Percentiles rank a stretch among this genome's conserved stretches.
Evolutionary conservation across 2,113 vertebrate species (phyloP).

Genomic region (Myotis lucifugus): DNA sequence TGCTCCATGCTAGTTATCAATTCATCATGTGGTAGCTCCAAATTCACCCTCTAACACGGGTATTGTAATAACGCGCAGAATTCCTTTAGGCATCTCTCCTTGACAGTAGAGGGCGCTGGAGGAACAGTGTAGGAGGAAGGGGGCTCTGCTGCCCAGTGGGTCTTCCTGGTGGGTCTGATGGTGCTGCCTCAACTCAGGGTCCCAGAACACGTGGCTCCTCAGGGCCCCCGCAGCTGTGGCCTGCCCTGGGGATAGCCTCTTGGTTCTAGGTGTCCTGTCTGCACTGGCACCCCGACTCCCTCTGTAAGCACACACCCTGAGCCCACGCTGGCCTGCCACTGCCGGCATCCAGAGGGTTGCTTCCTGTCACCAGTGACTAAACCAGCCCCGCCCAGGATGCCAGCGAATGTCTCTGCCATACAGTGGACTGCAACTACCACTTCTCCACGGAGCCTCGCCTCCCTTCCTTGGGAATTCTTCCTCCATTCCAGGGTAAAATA

Average conservation of each 20-base stretch:
- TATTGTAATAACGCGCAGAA: not conserved
- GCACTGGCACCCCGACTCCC: accelerated
- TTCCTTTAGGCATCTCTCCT: not conserved
- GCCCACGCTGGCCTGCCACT: not conserved
- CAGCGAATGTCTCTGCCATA: not conserved
- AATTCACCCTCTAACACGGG: not conserved
- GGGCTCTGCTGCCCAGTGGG: too few relatives aligned
- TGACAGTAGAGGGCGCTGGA: not conserved
- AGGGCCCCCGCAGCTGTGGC: not conserved
- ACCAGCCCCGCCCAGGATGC: not conserved
- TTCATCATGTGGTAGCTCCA: not conserved
- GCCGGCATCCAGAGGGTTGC: too few relatives aligned
- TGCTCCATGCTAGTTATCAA: not conserved
- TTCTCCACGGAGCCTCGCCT: not conserved
- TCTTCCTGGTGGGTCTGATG: not conserved
- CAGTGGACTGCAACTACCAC: not conserved
- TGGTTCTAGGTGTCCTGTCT: not conserved
- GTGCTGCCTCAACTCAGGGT: not conserved
- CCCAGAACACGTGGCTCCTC: accelerated
- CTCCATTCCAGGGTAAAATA: not conserved
- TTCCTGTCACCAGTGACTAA: not conserved
- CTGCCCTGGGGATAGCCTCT: not conserved
- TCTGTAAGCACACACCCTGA: not conserved
- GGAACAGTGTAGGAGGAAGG: not conserved
- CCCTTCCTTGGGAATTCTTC: not conserved